These are phyloP conservation scores for Eira barbara DNA, from an alignment of 2,113 vertebrate species.

Conservation along the genomic window DNA sequence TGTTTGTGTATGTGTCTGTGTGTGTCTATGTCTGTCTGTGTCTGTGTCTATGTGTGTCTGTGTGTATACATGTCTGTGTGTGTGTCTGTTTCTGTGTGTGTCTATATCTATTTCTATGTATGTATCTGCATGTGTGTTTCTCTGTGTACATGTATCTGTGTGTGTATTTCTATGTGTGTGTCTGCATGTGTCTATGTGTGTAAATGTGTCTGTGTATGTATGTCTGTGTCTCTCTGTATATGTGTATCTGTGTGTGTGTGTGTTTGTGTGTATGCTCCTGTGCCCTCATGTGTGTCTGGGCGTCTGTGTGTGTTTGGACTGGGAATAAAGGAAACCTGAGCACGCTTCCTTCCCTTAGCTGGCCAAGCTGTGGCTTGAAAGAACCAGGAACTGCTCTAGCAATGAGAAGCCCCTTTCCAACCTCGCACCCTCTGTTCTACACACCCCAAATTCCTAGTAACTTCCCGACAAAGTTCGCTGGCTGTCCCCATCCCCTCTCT, in stretches of 20 bases:
- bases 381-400: not conserved
- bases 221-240: not conserved
- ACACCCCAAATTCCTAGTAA: not conserved
- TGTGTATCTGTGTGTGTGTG: not conserved
- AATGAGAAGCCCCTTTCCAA: not conserved
- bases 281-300: not conserved
- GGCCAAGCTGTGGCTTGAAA: not conserved
- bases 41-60: not conserved
- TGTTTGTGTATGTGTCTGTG: not conserved
- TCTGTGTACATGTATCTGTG: not conserved
- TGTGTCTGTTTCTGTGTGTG: not conserved
- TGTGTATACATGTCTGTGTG: not conserved
- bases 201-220: not conserved
- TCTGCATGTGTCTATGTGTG: not conserved
- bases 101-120: not conserved
- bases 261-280: not conserved
- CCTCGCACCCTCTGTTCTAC: not conserved
- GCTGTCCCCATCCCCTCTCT: not conserved
- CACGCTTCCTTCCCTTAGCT: not conserved
- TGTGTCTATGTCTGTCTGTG: too few species aligned
- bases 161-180: not conserved
- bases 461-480: not conserved
- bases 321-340: not conserved
- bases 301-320: not conserved
- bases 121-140: not conserved